A percentile compares a stretch with the other conserved stretches of the same genome.
phyloP scores from a whole-genome alignment of 2,888 invertebrate species.

The Nemotelus pantherinus region DNA sequence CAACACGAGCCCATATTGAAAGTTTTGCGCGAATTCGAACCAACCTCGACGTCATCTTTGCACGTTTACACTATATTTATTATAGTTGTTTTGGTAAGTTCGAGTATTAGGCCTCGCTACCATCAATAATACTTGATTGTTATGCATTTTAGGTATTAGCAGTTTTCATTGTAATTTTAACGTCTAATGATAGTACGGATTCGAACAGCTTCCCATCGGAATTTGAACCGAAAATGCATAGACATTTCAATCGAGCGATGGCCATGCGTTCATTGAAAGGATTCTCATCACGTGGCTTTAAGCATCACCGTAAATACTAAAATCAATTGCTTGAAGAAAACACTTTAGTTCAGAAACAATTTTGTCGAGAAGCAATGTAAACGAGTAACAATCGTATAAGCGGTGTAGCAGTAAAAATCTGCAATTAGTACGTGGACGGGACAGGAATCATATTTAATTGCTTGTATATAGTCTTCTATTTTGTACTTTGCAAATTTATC shows the following conservation, averaged over 20 bases:
- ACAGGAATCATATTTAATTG: conserved; percentile 11
- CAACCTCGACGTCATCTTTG: conserved; percentile 80
- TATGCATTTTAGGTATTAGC: conserved; percentile 72
- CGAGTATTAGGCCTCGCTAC: not conserved
- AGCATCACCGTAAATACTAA: conserved; percentile 50
- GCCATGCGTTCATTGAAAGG: conserved; percentile 84
- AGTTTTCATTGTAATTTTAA: conserved; percentile 83
- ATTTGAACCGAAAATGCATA: conserved; percentile 75
- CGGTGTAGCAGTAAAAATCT: not conserved
- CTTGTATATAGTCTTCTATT: conserved; percentile 33
- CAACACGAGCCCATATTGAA: conserved; percentile 84
- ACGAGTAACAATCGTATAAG: not conserved
- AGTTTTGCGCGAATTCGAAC: conserved; percentile 84
- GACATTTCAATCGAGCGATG: conserved; percentile 89
- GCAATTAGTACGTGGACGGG: not conserved
- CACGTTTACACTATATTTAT: conserved; percentile 88
- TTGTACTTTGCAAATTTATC: conserved; percentile 40
- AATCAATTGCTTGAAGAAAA: not conserved
- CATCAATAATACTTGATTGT: not conserved
- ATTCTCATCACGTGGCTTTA: conserved; percentile 59
- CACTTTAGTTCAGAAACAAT: not conserved
- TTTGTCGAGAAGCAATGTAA: conserved; percentile 24
- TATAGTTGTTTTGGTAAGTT: conserved; percentile 82
- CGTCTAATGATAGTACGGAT: conserved; percentile 71
- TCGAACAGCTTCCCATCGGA: conserved; percentile 61